phyloP scores from a whole-genome alignment of 2,113 vertebrate species.

The Erythrocebus patas region DNA sequence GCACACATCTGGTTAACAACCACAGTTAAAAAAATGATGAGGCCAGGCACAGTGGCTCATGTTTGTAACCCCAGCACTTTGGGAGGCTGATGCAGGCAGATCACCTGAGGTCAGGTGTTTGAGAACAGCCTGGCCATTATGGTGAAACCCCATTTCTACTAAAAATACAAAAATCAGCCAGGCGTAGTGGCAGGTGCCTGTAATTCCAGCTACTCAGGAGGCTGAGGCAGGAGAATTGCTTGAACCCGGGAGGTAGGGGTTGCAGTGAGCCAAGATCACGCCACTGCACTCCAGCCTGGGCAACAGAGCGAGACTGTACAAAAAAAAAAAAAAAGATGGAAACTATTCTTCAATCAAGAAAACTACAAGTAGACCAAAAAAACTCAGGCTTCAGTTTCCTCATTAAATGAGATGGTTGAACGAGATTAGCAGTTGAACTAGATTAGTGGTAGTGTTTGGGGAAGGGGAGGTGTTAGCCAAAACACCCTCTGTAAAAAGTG shows the following conservation, averaged over 20 bases:
- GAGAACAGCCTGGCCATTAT: not conserved
- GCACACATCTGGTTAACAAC: not conserved
- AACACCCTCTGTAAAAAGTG: not conserved
- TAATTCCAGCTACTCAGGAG: not conserved
- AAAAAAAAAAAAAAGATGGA: not conserved
- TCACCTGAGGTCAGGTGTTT: not conserved
- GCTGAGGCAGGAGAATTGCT: not conserved
- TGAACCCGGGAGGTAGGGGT: not conserved
- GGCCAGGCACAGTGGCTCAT: not conserved
- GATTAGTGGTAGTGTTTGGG: not conserved
- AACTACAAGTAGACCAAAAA: not conserved
- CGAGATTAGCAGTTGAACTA: not conserved
- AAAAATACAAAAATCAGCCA: not conserved
- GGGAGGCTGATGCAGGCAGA: not conserved
- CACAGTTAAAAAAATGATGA: not conserved
- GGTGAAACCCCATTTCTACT: not conserved
- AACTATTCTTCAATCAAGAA: constrained; percentile 8
- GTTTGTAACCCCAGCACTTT: not conserved
- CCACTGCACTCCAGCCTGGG: not conserved
- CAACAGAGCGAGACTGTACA: not conserved
- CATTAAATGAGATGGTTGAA: not conserved
- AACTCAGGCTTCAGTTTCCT: not conserved
- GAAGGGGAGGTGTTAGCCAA: not conserved
- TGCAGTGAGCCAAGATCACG: not conserved
- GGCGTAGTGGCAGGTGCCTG: not conserved